A percentile compares a stretch with the other conserved stretches of the same genome.
These are phyloP conservation scores for Anodontia alba DNA, from an alignment of 2,888 invertebrate species.

Conservation along the genomic window DNA sequence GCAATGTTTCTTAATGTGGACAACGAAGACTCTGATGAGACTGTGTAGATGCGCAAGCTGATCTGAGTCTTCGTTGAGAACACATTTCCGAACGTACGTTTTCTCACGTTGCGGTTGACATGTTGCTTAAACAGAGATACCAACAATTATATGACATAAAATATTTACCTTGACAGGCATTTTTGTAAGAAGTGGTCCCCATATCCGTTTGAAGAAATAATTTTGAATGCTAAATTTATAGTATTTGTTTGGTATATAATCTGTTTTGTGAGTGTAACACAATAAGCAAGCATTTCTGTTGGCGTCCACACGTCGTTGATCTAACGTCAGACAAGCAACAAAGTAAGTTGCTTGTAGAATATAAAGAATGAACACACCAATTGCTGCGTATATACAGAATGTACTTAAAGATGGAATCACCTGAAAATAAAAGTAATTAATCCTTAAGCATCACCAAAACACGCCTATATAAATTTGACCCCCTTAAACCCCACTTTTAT, in stretches of 20 bases:
- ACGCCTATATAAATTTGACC: too few relatives aligned
- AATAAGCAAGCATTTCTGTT: conserved; percentile 83
- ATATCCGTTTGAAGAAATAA: conserved; percentile 87
- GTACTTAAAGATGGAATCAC: conserved; percentile 92
- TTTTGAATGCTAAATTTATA: conserved; percentile 88
- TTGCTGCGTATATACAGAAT: conserved; percentile 92
- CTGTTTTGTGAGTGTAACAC: conserved; percentile 88
- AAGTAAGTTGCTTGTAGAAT: conserved; percentile 90
- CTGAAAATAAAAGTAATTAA: conserved; percentile 83
- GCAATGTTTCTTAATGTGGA: too few relatives aligned
- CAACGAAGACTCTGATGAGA: too few relatives aligned
- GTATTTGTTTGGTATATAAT: conserved; percentile 86
- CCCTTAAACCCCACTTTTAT: too few relatives aligned
- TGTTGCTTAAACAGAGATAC: too few relatives aligned
- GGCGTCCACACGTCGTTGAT: conserved; percentile 86
- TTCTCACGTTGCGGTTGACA: too few relatives aligned
- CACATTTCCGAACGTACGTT: too few relatives aligned
- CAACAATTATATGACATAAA: too few relatives aligned
- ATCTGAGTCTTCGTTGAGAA: too few relatives aligned
- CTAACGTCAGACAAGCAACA: conserved; percentile 91
- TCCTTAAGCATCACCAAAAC: too few relatives aligned
- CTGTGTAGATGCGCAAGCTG: too few relatives aligned
- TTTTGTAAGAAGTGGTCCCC: conserved; percentile 89
- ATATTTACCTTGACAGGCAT: conserved; percentile 88
- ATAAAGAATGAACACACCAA: conserved; percentile 91